Evolutionary conservation across 2,888 invertebrate genomes (phyloP), one percentile per base, ranked within the genome.

Genomic region (Agrotis clavis): DNA sequence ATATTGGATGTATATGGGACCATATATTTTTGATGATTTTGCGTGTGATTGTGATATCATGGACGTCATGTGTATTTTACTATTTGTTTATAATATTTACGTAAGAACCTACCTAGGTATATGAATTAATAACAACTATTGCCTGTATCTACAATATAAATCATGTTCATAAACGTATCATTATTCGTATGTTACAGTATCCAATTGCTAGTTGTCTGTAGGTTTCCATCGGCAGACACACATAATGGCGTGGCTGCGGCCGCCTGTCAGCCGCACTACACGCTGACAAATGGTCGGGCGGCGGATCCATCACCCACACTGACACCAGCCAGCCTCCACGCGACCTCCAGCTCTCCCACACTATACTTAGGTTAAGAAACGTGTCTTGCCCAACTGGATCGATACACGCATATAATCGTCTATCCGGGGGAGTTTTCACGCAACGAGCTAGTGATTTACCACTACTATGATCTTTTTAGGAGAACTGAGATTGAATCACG

Each of bases 321-420:
- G 82, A 78, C 82, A 82, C 82, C 79, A 79, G 68, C 83, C 83
- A 79, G 79, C 84, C 85, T 83, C 79, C 83, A 83, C 83, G 81
- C 87, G 78, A 76, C 84, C 87, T 81, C 78, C 79, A 77, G 82
- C 83, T 81, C 83, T 70, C 62, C 77, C 85, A 77, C 86, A 86
- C 84, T 82, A 84, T 85, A 82, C 87, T 79, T 88, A 89, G 90
- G 88, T 90, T 92, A 92, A 92, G 91, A 92, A 93, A 92, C 91
- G 92, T 92, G 92, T 92, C 92, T 91, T 89, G 86, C 85, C 87
- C 89, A 87, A 90, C 79, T 89, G 92, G 95, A 95, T 95, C 95
- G 90, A 96, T 95, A 95, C 91, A 92, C 92, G 89, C 90, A 91
- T 92, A 90, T 91, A 91, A 91, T 89, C 88, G 89, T 84, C 89